phyloP scores from a whole-genome alignment of 2,888 invertebrate genomes.

The Harmothoe impar region DNA sequence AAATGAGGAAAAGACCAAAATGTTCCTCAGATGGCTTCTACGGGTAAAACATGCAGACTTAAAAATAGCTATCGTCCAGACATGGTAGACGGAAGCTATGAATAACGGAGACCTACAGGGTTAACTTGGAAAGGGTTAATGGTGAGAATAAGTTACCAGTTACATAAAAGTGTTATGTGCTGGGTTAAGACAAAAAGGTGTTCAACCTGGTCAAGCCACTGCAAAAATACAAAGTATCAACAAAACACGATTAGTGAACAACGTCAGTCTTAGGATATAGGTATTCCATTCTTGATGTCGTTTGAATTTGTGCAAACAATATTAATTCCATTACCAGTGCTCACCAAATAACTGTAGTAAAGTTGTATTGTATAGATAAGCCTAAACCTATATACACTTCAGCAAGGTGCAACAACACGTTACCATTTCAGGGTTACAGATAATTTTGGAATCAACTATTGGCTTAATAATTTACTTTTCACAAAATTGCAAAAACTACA shows the following conservation, averaged over 20 bases:
- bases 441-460: too few relatives aligned
- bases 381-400: neutral
- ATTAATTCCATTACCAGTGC: neutral
- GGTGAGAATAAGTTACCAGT: conserved; percentile 11
- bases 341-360: neutral
- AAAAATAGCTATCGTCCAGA: neutral
- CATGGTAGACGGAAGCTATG: neutral
- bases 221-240: conserved; percentile 39
- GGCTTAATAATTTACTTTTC: too few relatives aligned
- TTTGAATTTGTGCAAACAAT: neutral
- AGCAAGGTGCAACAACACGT: too few relatives aligned
- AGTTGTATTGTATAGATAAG: neutral
- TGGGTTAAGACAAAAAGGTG: conserved; percentile 39
- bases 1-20: too few relatives aligned
- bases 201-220: conserved; percentile 56
- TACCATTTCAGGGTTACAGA: too few relatives aligned
- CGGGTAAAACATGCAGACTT: neutral
- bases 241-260: conserved; percentile 10
- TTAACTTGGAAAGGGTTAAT: neutral
- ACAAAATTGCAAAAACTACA: too few relatives aligned
- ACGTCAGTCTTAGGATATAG: neutral
- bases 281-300: neutral
- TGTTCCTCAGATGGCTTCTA: neutral
- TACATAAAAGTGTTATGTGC: neutral
- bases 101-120: neutral